These are phyloP conservation scores for Omphaloscelis lunosa DNA, from an alignment of 2,888 invertebrate genomes.

Conservation along the genomic window DNA sequence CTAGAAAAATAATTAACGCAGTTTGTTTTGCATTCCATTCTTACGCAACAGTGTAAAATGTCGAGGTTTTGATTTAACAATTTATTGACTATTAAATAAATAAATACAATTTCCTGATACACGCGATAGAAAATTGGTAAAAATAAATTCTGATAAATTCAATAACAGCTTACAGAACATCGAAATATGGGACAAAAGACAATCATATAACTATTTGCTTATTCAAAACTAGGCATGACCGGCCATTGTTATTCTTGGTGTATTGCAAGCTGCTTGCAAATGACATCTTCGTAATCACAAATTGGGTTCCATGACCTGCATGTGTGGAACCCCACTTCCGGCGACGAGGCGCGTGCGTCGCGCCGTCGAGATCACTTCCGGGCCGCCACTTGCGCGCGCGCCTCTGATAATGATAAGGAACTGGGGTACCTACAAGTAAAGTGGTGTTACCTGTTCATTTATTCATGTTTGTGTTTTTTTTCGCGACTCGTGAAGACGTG, in stretches of 20 bases:
- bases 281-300: slow-evolving; percentile 80
- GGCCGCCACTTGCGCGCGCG: slow-evolving; percentile 70
- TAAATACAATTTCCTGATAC: slow-evolving; percentile 46
- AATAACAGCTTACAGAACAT: slow-evolving; percentile 73
- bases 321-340: slow-evolving; percentile 78
- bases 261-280: slow-evolving; percentile 77
- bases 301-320: slow-evolving; percentile 84
- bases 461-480: slow-evolving; percentile 50
- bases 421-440: slow-evolving; percentile 66
- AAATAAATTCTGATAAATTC: slow-evolving; percentile 51
- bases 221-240: slow-evolving; percentile 79
- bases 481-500: slow-evolving; percentile 34
- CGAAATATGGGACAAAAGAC: slow-evolving; percentile 73
- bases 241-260: slow-evolving; percentile 77
- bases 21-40: slow-evolving; percentile 29
- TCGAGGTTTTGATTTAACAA: slow-evolving; percentile 1
- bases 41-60: slow-evolving; percentile 50
- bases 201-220: slow-evolving; percentile 77
- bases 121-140: slow-evolving; percentile 29
- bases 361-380: slow-evolving; percentile 84
- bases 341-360: slow-evolving; percentile 71
- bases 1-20: slow-evolving; percentile 36
- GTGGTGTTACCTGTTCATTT: slow-evolving; percentile 55
- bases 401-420: slow-evolving; percentile 77
- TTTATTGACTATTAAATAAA: slow-evolving; percentile 35